Percentiles rank a stretch among this genome's conserved stretches.
These are phyloP conservation scores for Azorinus chamasolen DNA, from an alignment of 2,888 invertebrate genomes.

Conservation along the genomic window DNA sequence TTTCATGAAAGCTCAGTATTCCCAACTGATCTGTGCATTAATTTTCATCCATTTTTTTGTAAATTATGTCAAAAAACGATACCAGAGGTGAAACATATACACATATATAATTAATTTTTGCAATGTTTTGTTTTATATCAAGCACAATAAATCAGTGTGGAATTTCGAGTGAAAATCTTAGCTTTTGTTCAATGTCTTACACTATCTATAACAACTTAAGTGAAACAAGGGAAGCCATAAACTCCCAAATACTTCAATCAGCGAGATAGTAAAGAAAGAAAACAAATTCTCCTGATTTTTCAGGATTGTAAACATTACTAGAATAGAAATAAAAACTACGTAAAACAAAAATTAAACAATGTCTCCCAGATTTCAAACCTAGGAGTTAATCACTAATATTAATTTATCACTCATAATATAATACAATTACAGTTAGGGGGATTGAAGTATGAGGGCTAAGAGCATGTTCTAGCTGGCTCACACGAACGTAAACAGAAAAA, in stretches of 20 bases:
- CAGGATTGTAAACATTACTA: conserved; percentile 17
- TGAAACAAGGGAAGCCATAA: conserved; percentile 55
- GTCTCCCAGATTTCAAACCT: conserved; percentile 28
- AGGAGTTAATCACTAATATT: conserved; percentile 19
- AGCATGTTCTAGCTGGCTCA: conserved; percentile 59
- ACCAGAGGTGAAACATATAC: too few relatives aligned
- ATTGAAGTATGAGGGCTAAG: conserved; percentile 53
- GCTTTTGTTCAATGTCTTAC: conserved; percentile 18
- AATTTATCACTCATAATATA: conserved; percentile 12
- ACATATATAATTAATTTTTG: too few relatives aligned
- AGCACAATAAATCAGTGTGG: not conserved
- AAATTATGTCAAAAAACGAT: not conserved
- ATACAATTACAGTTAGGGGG: conserved; percentile 6
- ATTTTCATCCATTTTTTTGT: not conserved
- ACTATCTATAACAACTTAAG: conserved; percentile 65
- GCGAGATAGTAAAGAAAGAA: conserved; percentile 28
- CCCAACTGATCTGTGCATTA: too few relatives aligned
- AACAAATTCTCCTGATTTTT: conserved; percentile 20
- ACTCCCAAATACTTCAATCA: conserved; percentile 63
- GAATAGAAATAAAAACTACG: conserved; percentile 5
- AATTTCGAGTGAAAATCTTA: not conserved
- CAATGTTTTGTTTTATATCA: too few relatives aligned
- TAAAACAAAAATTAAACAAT: conserved; percentile 18
- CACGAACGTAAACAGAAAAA: conserved; percentile 62
- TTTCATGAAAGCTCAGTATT: too few relatives aligned